Conservation (phyloP, 2,888 invertebrate species). For the Balanococcus diminutus region DNA sequence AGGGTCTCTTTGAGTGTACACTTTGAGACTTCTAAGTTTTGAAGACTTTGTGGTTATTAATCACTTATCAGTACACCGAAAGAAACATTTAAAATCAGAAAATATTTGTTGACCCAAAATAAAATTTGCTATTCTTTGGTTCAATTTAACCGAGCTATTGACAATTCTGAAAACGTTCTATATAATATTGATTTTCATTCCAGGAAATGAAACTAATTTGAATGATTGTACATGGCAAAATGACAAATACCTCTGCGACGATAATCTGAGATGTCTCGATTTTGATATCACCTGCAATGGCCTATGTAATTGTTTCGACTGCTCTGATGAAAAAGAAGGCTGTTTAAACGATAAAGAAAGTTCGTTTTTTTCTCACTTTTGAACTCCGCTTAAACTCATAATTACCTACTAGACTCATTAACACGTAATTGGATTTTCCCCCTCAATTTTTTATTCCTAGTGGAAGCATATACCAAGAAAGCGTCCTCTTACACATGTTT, state of each 20-base stretch:
- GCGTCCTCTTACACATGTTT: background rate
- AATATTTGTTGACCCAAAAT: no score
- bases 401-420: background rate
- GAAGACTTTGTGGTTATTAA: no score
- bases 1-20: no score
- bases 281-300: background rate
- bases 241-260: background rate
- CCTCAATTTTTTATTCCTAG: no score
- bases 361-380: background rate
- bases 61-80: no score
- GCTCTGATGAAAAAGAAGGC: background rate
- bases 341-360: background rate
- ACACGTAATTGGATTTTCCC: no score
- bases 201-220: background rate
- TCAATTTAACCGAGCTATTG: no score
- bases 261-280: background rate
- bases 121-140: no score
- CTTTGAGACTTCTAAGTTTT: no score
- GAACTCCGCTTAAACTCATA: background rate
- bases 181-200: background rate
- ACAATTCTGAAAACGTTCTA: no score
- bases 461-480: background rate
- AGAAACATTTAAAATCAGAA: no score
- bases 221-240: background rate
- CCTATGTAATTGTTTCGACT: background rate